phyloP scores from a whole-genome alignment of 2,113 vertebrate genomes.

The Pagrus major region DNA sequence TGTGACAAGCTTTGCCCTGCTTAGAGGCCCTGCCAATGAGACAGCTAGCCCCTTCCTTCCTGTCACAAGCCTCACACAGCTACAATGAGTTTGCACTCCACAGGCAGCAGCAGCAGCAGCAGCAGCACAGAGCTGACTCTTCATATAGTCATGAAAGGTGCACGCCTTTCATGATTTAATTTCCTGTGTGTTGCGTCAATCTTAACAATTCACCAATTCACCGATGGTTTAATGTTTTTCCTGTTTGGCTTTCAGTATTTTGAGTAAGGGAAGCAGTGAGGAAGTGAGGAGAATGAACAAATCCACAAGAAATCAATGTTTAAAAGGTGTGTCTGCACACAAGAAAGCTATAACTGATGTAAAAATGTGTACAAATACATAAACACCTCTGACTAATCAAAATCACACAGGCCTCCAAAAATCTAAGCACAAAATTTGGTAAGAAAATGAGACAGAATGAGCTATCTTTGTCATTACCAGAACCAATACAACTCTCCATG shows the following conservation, averaged over 20 bases:
- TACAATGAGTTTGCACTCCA: conserved; percentile 66
- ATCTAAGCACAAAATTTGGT: neutral
- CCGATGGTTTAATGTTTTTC: neutral
- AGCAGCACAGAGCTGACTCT: conserved; percentile 46
- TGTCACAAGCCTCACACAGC: conserved; percentile 74
- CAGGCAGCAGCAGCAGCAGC: conserved; percentile 47
- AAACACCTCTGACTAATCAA: neutral
- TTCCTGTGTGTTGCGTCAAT: conserved; percentile 30
- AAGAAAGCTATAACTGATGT: neutral
- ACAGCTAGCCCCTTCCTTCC: conserved; percentile 78
- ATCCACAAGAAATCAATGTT: neutral
- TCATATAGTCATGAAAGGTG: conserved; percentile 34
- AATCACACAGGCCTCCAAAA: neutral
- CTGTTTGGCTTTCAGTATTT: conserved; percentile 4
- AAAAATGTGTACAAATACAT: neutral
- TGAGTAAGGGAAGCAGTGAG: neutral
- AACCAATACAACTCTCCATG: neutral
- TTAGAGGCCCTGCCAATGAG: conserved; percentile 73
- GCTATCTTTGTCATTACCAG: neutral
- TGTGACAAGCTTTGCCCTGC: conserved; percentile 74
- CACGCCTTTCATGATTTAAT: conserved; percentile 29
- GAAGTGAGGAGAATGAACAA: too few relatives aligned
- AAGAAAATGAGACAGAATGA: neutral
- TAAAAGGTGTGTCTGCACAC: neutral
- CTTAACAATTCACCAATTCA: conserved; percentile 5